Conservation (phyloP, 2,113 vertebrate genomes). For the Phoenicopterus ruber region DNA sequence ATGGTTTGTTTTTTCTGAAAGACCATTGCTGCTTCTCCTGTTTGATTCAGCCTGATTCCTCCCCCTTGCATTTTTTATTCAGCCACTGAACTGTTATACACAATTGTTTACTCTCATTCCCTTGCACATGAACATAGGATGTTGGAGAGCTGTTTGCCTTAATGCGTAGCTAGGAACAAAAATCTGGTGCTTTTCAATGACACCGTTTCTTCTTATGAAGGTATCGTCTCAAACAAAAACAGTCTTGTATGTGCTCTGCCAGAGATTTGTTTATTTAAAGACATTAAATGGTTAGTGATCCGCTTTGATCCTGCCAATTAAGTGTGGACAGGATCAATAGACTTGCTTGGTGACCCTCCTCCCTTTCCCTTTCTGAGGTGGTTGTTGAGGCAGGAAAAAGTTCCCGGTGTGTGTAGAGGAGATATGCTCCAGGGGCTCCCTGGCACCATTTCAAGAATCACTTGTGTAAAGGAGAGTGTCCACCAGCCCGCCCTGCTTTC, state of each 20-base stretch:
- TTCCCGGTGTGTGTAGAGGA: background rate
- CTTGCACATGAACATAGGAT: background rate
- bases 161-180: background rate
- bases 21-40: background rate
- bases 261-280: background rate
- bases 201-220: background rate
- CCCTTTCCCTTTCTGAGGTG: background rate
- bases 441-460: background rate
- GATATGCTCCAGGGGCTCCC: background rate
- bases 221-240: background rate
- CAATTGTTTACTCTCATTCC: background rate
- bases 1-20: background rate
- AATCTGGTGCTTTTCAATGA: background rate
- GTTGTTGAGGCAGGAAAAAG: background rate
- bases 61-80: background rate
- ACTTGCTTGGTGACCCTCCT: background rate
- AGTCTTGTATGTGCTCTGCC: background rate
- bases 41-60: background rate
- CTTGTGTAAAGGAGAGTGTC: background rate
- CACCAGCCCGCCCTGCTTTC: background rate
- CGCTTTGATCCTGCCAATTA: background rate
- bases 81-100: background rate
- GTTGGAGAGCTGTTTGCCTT: background rate
- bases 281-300: background rate
- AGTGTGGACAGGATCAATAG: background rate